These are phyloP conservation scores for Uropetala carovei DNA, from an alignment of 2,888 invertebrate species.

Conservation along the genomic window DNA sequence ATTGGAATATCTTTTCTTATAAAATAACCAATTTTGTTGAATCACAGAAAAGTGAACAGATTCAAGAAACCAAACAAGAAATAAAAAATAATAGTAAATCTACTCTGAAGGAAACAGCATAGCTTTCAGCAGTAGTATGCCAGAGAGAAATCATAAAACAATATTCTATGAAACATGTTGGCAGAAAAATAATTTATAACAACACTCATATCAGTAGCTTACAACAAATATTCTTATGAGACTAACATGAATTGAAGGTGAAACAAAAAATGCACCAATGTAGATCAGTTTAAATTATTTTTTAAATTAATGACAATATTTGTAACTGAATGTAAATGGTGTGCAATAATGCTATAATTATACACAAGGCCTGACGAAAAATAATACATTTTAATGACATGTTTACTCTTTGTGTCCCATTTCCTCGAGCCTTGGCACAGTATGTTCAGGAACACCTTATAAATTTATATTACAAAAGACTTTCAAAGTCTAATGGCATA, in stretches of 20 bases:
- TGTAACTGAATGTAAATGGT: constrained; percentile 25
- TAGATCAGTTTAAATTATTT: background rate
- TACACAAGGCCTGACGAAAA: constrained; percentile 14
- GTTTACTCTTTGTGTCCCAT: constrained; percentile 9
- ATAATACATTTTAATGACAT: constrained; percentile 30
- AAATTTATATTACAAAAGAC: constrained; percentile 62
- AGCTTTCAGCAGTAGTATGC: background rate
- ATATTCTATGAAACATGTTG: background rate
- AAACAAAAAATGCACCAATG: background rate
- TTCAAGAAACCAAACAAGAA: background rate
- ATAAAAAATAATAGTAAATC: constrained; percentile 10
- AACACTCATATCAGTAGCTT: background rate
- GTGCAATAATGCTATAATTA: constrained; percentile 40
- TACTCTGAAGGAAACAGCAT: constrained; percentile 23
- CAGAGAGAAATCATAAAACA: background rate
- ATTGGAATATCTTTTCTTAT: background rate
- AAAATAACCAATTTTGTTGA: background rate
- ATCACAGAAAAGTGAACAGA: background rate
- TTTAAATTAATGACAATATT: constrained; percentile 10
- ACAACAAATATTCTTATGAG: background rate
- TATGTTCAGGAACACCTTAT: constrained; percentile 56
- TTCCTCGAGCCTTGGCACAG: constrained; percentile 55
- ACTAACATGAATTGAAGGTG: constrained; percentile 5
- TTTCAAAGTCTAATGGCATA: constrained; percentile 50
- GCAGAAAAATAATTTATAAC: background rate